Percentiles rank a stretch among this genome's conserved stretches.
These are phyloP conservation scores for Aythya fuligula DNA, from an alignment of 2,797 vertebrate species.

Conservation along the genomic window DNA sequence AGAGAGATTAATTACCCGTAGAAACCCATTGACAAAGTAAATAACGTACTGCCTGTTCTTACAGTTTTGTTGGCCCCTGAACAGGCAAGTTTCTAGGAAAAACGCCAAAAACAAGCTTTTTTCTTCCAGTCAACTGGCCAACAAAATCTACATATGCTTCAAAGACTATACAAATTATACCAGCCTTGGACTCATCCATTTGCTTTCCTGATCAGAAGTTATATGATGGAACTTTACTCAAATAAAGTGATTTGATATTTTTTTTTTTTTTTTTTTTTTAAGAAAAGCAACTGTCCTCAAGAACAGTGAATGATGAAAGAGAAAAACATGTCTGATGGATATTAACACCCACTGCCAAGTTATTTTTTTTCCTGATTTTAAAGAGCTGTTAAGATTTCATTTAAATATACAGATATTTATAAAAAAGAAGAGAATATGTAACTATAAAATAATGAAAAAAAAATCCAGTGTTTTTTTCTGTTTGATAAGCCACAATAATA, in stretches of 20 bases:
- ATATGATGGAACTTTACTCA: background rate
- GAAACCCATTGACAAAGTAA: slow-evolving; percentile 23
- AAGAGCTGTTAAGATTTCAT: background rate
- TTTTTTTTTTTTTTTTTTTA: background rate
- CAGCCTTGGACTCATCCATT: slow-evolving; percentile 8
- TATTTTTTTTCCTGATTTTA: background rate
- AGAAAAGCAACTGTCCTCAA: background rate
- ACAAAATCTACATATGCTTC: background rate
- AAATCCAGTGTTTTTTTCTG: background rate
- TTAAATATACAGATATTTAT: background rate
- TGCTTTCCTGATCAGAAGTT: background rate
- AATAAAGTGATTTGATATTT: background rate
- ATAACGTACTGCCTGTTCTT: slow-evolving; percentile 35
- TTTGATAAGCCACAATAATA: background rate
- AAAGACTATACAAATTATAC: background rate
- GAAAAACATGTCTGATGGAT: background rate
- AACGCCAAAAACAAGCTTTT: slow-evolving; percentile 23
- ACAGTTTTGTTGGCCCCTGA: background rate
- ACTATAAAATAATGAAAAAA: background rate
- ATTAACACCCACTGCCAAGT: background rate
- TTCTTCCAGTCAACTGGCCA: background rate
- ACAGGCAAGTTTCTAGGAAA: slow-evolving; percentile 13
- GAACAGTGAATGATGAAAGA: background rate
- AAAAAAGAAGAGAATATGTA: background rate
- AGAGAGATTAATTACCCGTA: slow-evolving; percentile 37